phyloP scores from a whole-genome alignment of 2,113 vertebrate genomes.

The Meriones unguiculatus region DNA sequence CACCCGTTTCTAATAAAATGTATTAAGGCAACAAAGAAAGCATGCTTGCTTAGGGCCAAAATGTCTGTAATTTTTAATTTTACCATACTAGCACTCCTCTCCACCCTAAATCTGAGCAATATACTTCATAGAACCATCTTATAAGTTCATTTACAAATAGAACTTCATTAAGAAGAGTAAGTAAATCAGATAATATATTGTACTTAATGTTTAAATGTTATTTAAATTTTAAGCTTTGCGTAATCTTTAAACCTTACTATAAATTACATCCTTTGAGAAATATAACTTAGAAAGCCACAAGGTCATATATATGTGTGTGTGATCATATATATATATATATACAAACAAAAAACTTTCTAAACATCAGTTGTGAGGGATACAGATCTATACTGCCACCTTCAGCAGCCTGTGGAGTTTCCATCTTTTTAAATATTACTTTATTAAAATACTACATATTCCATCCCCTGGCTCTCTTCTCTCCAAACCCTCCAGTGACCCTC shows the following conservation, averaged over 20 bases:
- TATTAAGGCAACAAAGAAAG: background rate
- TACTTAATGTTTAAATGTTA: background rate
- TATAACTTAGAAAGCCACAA: background rate
- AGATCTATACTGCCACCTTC: background rate
- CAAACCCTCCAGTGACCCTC: background rate
- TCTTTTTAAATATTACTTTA: background rate
- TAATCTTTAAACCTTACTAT: background rate
- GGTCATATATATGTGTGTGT: too few species aligned
- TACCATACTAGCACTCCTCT: background rate
- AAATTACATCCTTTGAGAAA: background rate
- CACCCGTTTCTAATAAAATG: background rate
- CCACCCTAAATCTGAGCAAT: background rate
- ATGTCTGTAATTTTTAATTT: background rate
- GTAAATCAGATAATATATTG: background rate
- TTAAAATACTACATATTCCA: background rate
- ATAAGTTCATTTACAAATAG: background rate
- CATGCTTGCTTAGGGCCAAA: background rate
- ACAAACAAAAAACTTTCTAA: too few species aligned
- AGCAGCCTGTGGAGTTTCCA: background rate
- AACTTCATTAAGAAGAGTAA: background rate
- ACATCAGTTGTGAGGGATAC: background rate
- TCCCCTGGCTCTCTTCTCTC: background rate
- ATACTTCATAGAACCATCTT: background rate
- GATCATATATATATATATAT: too few species aligned
- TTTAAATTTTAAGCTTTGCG: background rate